Base-by-base conservation (phyloP, 2,888 invertebrate genomes). In the Zygaena filipendulae region DNA sequence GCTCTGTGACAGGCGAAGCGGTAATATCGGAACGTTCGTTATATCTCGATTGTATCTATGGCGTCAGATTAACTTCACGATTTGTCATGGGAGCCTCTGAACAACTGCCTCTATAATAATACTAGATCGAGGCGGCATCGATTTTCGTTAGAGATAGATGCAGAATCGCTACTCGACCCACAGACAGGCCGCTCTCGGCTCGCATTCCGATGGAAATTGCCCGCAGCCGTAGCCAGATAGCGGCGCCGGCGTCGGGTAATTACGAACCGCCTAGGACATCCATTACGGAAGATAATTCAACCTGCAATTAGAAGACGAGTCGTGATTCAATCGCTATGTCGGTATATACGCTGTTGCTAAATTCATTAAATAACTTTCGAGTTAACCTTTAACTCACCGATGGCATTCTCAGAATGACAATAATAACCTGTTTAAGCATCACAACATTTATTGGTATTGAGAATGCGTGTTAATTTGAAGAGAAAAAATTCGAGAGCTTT, bases 231-330 rank as follows among this genome's bases (percentile, higher is more conserved):
- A 42, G 45, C 54, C 52, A 58, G 59, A 62, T 61, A 52, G 56
- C 59, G 59, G 70, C 71, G 74, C 71, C 67, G 66, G 60, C 56
- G 45, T 48, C 53, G 52, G 58, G 58, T 69, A 71, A 72, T 71
- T 71, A 64, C 64, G 53, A 52, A 57, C 59, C 48, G 50, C 33
- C 47, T 58, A 60, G 67, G 70, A 71, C 71, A 71, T 62, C 59
- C 60, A 72, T 72, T 71, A 70, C 63, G 44, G 60, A 59, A 66
- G 62, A 70, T 72, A 69, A 67, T 66, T 68, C 60, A 59, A 43
- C 50, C 47, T 49, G 61, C 63, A 69, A 69, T 69, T 67, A 70
- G 58, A 57, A 48, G 60, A 63, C 56, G 61, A 59, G 59, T 53
- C 58, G 55, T 56, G 63, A 61, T 62, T 57, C 49, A 50, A 61